phyloP scores from a whole-genome alignment of 2,888 invertebrate species.

The Halictus ligatus region DNA sequence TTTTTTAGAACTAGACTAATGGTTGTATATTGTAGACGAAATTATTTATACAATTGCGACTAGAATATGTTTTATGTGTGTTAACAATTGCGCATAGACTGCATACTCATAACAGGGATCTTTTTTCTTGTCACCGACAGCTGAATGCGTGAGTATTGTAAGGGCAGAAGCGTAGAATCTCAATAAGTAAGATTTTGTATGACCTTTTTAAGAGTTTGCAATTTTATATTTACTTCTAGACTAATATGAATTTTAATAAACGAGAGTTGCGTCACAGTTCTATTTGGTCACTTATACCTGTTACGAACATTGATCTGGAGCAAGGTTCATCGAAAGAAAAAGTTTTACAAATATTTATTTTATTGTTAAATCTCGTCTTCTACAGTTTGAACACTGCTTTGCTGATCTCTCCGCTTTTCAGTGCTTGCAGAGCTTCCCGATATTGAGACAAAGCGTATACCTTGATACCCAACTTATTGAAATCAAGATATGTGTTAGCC shows the following conservation, averaged over 20 bases:
- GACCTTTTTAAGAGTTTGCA: constrained; percentile 76
- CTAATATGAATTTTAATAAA: constrained; percentile 69
- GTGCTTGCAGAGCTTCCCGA: constrained; percentile 85
- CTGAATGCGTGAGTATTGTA: constrained; percentile 29
- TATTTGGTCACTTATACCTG: not conserved
- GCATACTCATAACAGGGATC: constrained; percentile 63
- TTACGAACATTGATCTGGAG: not conserved
- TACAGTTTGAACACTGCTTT: constrained; percentile 87
- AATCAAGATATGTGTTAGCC: constrained; percentile 87
- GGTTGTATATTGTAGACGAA: constrained; percentile 68
- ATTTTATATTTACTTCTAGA: constrained; percentile 85
- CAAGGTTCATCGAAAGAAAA: not conserved
- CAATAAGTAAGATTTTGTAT: constrained; percentile 70
- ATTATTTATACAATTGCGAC: constrained; percentile 54
- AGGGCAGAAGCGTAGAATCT: constrained; percentile 57
- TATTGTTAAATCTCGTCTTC: constrained; percentile 7
- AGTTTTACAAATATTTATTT: constrained; percentile 16
- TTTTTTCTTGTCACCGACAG: constrained; percentile 36
- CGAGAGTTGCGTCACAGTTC: constrained; percentile 25
- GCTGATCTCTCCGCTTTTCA: constrained; percentile 86
- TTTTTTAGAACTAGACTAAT: constrained; percentile 56
- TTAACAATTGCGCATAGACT: constrained; percentile 53
- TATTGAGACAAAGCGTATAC: constrained; percentile 86
- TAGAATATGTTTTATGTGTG: constrained; percentile 55
- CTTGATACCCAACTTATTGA: constrained; percentile 87